Base-by-base conservation (phyloP, 2,797 vertebrate genomes). In the Picus viridis region DNA sequence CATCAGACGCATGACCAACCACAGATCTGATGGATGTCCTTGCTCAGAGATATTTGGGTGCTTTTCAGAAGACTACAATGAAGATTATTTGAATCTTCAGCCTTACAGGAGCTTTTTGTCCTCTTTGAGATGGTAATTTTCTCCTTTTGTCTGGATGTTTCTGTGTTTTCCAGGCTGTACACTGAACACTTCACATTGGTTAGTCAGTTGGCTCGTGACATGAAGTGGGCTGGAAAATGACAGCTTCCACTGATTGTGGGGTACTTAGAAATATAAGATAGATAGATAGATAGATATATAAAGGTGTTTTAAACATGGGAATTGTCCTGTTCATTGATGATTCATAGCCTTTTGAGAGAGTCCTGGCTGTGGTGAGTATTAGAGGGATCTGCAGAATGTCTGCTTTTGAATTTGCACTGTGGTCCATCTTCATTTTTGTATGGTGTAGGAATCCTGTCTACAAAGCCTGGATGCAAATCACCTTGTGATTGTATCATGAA, bases 161-260 rank as follows among this genome's bases (percentile, higher is more conserved):
- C 68, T 32, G 26, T 49, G 69, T 88, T 93, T 86, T 92, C 72
- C 51, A 68, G 91, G 70, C 65, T 71, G 84, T 78, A 83, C 71
- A 26, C 49, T 75, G 75, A 95, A 89, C 83, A 91, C 85, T 95
- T 94, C 9, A 12, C 59, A 72, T 27, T 86, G 32, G 51, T 90
- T 93, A 91, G 83, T 93, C 95, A 90, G 80, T 95, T 83, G 81
- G 70, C 78, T 94, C 63, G 65, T 62, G 92, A 83, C 76, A 92
- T 71, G 73, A 90, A 94, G 89, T 93, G 86, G 87, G 95, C 56
- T 89, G 92, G 86, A 87, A 95, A 96, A 90, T 86, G 92, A 91
- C 94, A 91, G 30, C n/a, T 85, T 83, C 49, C 32, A 32, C 62
- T 92, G 95, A 96, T 79, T 86, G 54, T 91, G 59, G 93, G 65